Evolutionary conservation across 2,888 invertebrate genomes (phyloP).

Genomic region (Glyphotaelius pellucidus): DNA sequence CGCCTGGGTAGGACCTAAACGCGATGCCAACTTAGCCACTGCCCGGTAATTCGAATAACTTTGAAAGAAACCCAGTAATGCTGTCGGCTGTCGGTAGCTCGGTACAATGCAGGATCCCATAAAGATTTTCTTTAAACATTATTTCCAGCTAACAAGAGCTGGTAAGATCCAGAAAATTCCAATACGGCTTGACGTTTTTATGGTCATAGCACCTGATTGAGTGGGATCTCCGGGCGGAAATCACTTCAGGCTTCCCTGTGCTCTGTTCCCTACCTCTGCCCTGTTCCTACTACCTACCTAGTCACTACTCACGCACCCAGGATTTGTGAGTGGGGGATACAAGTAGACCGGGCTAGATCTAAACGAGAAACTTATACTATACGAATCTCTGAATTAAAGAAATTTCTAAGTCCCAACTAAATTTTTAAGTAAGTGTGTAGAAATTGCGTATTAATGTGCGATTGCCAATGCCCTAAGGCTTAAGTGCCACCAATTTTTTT

Average conservation of each 20-base stretch:
- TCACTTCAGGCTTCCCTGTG: constrained; percentile 55
- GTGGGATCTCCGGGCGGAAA: constrained; percentile 54
- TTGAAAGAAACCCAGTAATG: background rate
- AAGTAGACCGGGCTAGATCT: background rate
- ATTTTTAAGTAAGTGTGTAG: too few species aligned
- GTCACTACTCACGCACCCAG: constrained; percentile 4
- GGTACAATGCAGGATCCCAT: background rate
- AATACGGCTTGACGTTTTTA: constrained; percentile 50
- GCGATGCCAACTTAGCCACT: too few species aligned
- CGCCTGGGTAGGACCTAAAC: too few species aligned
- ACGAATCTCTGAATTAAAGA: too few species aligned
- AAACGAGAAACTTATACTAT: too few species aligned
- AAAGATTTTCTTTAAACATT: constrained; percentile 2
- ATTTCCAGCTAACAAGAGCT: background rate
- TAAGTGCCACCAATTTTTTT: too few species aligned
- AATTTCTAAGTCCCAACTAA: too few species aligned
- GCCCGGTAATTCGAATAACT: background rate
- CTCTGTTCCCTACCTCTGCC: constrained; percentile 34
- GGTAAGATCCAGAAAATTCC: constrained; percentile 9
- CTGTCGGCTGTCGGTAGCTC: background rate
- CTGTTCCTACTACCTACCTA: constrained; percentile 21
- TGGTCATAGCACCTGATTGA: constrained; percentile 57
- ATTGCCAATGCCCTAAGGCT: too few species aligned
- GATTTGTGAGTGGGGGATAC: constrained; percentile 37
- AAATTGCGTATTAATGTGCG: too few species aligned